Evolutionary conservation across 2,797 vertebrate species (phyloP), one percentile per base, ranked within the genome.

Genomic region (Amphiprion clarkii): DNA sequence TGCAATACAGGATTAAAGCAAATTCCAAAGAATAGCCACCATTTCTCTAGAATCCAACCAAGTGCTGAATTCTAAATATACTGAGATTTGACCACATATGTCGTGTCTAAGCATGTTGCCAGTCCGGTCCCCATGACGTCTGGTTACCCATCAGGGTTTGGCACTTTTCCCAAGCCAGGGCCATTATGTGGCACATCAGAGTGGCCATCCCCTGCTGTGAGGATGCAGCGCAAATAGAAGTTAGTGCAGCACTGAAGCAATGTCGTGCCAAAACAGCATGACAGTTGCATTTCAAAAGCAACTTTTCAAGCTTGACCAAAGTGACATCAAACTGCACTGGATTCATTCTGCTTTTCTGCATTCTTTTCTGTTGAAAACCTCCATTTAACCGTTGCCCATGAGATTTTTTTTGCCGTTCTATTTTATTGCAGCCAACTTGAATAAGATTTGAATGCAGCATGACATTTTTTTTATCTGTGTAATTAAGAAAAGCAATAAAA

Each of bases 141-240:
- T 53, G 17, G 27, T 27, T 36, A 54, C 52, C 17, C 57, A 54
- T 81, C 60, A 27, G 27, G 49, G 46, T 59, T 71, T 71, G 81
- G 81, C 72, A 5, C 10, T 14, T 42, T 21, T 79, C 82, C 76
- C 70, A 54, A 59, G 39, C 71, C 31, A 2, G 58, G 59, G 56
- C 51, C 4, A 21, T 49, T 76, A 49, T 44, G 66, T 58, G 49
- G 67, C 70, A 60, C 71, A 61, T 79, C 81, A 68, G 74, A 27
- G 29, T 79, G 71, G 55, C 67, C 44, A 27, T 49, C 62, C 39
- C 81, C 69, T 9, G 40, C 78, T 74, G 76, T 55, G 71, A 33
- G 57, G 62, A 78, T 63, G 57, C 62, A 52, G 53, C 27, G 58
- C 65, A 79, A 71, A 82, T 60, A 58, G 73, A 78, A 74, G 69